phyloP scores from a whole-genome alignment of 2,797 vertebrate species.

The Spatula versicolor region DNA sequence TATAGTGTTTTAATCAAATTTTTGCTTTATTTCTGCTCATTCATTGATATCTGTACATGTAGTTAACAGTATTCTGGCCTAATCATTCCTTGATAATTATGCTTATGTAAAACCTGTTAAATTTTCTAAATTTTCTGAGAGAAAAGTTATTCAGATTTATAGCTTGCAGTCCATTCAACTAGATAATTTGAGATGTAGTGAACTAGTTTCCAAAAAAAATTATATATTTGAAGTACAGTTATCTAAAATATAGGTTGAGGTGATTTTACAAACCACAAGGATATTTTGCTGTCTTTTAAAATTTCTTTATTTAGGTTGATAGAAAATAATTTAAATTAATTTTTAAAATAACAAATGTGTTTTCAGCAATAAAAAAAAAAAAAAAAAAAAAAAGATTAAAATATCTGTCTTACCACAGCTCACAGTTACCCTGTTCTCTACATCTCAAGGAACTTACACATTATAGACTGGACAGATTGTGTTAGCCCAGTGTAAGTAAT shows the following conservation, averaged over 20 bases:
- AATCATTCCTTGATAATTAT: not conserved
- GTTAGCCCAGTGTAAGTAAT: not conserved
- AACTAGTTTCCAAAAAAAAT: not conserved
- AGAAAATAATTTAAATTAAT: not conserved
- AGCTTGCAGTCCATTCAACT: not conserved
- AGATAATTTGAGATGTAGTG: not conserved
- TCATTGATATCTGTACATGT: not conserved
- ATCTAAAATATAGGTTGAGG: not conserved
- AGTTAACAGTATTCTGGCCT: not conserved
- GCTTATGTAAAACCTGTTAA: not conserved
- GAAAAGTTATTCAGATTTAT: not conserved
- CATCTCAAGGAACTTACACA: not conserved
- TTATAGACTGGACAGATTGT: not conserved
- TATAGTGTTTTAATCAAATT: not conserved
- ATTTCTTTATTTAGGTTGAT: not conserved
- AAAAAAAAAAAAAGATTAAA: not conserved
- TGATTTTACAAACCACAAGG: not conserved
- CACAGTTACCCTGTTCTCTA: not conserved
- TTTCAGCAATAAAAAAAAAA: not conserved
- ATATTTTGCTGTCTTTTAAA: not conserved
- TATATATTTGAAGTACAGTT: not conserved
- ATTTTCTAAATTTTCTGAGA: not conserved
- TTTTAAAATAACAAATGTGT: not conserved
- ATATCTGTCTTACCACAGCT: not conserved
- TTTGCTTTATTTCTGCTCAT: not conserved